Evolutionary conservation across 2,797 vertebrate species (phyloP), one percentile per base, ranked within the genome.

Genomic region (Triplophysa bombifrons): DNA sequence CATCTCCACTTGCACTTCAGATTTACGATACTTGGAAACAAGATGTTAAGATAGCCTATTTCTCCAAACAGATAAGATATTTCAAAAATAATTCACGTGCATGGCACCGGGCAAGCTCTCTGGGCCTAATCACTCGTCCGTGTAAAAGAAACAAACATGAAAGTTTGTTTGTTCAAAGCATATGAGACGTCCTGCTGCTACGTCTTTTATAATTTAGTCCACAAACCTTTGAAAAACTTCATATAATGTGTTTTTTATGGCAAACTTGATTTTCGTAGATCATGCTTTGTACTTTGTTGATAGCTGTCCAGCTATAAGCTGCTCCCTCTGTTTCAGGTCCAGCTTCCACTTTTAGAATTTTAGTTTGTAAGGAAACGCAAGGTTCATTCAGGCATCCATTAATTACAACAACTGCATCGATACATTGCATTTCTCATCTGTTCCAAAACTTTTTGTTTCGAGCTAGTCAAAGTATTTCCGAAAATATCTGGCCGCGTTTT

Each of bases 111-210:
- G 12, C 46, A 69, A 55, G 69, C 41, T 68, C 41, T 25, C 38
- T 69, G 76, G 51, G 30, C 46, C 50, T 58, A 67, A 74, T 78
- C 56, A 74, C 66, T 22, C 22, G 22, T 30, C 38, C n/a, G 30
- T 65, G 48, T 80, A 69, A 80, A 80, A 76, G 25, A 82, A 82
- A 71, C 69, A 76, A 76, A 82, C 72, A 84, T 81, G 51, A 82
- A 87, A 83, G 65, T 48, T 25, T 80, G 75, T 78, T 81, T 83
- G 76, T 78, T 84, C 48, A 82, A 72, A 85, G 80, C 85, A 55
- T 71, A 65, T 66, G 82, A 80, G 83, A 84, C 46, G 56, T 85
- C 70, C 80, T 81, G 55, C 75, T 74, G 76, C 63, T 80, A 48
- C 27, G 70, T 82, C 48, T 72, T 77, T 61, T 53, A 82, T 69